These are phyloP conservation scores for Mimachlamys varia DNA, from an alignment of 2,888 invertebrate genomes.

Conservation along the genomic window DNA sequence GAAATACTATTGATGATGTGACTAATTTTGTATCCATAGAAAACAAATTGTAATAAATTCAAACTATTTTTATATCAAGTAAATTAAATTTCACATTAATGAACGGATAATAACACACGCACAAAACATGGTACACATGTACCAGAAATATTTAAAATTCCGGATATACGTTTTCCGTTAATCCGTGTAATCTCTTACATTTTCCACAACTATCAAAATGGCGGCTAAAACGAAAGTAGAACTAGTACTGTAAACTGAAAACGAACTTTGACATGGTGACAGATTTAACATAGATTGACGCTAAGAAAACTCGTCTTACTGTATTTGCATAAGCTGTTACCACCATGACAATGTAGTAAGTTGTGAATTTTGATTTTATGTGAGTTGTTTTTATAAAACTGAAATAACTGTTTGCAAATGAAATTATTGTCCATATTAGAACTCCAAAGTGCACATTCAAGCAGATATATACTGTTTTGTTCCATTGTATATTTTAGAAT, in stretches of 20 bases:
- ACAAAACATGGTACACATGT: too few species aligned
- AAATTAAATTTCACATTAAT: too few species aligned
- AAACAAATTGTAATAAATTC: too few species aligned
- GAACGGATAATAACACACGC: not conserved
- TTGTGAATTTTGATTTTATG: not conserved
- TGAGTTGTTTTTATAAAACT: too few species aligned
- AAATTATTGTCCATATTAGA: too few species aligned
- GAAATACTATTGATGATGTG: too few species aligned
- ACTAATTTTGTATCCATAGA: too few species aligned
- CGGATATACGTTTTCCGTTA: not conserved
- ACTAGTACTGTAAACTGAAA: not conserved
- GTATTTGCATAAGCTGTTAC: not conserved
- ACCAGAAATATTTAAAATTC: slow-evolving; percentile 35
- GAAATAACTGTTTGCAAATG: too few species aligned
- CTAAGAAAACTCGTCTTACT: not conserved
- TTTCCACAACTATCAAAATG: not conserved
- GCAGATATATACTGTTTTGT: too few species aligned
- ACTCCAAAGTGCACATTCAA: too few species aligned
- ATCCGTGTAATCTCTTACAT: not conserved
- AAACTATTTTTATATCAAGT: too few species aligned
- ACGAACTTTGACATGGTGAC: not conserved
- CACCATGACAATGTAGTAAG: not conserved
- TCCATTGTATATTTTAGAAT: too few species aligned
- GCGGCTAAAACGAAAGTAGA: slow-evolving; percentile 21
- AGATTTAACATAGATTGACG: not conserved